Base-by-base conservation (phyloP, 2,113 vertebrate species). In the Carassius auratus region DNA sequence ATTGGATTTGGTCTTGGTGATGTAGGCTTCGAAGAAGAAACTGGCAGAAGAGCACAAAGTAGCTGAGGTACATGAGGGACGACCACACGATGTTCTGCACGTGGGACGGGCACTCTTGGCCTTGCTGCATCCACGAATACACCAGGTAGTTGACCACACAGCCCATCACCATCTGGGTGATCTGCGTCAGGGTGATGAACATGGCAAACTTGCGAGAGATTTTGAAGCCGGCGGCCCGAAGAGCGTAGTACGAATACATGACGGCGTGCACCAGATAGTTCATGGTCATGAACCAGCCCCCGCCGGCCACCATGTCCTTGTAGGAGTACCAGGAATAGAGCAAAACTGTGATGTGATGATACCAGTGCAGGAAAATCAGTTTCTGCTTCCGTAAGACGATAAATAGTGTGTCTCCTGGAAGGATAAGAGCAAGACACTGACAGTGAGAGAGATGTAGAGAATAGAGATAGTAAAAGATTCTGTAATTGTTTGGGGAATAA, bases 281-380 rank as follows among this genome's bases (percentile, higher is more conserved):
- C 97, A 99, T 99, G 45, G 98, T 99, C 98, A 99, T 99, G 92
- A 99, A 99, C 98, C 98, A 99, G 21, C 98, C 98, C 0, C 98
- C 98, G 0, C 98, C 98, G 0, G 98, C 98, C 76, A 99, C 96
- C 98, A 99, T 99, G 96, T 99, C 98, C 93, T 99, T 99, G 94
- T 99, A 99, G 64, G 98, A 99, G 92, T 99, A 99, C 98, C 98
- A 99, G 83, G 98, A 99, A 93, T 99, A 99, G 57, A 99, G 97
- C 83, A 99, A 95, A 92, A 99, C 98, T 23, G 98, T 99, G 94
- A 99, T 99, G 94, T 99, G 98, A 79, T 99, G 98, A 93, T 99
- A 99, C 98, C 98, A 99, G 93, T 99, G 98, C 61, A 99, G 95
- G 93, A 99, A 99, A 94, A 99, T 99, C 89, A 99, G 96, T 95